A percentile compares a stretch with the other conserved stretches of the same genome.
phyloP scores from a whole-genome alignment of 2,797 vertebrate genomes.

The Melanotaenia boesemani region DNA sequence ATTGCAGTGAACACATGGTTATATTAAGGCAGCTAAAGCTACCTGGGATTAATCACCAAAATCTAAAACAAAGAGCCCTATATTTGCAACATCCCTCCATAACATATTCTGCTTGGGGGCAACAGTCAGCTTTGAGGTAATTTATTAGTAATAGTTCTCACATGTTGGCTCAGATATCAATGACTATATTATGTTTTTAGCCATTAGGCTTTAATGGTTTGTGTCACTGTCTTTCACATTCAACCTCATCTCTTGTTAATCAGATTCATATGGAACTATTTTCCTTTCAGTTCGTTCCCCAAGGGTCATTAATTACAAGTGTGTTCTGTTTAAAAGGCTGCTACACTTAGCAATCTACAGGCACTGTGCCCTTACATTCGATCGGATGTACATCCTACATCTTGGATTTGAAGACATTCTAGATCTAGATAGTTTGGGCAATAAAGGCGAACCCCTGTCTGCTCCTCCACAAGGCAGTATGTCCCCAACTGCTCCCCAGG shows the following conservation, averaged over 20 bases:
- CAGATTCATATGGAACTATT: constrained; percentile 1
- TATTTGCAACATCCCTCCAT: not conserved
- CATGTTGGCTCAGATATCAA: constrained; percentile 8
- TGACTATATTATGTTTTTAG: not conserved
- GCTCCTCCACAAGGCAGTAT: too few relatives aligned
- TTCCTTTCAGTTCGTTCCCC: not conserved
- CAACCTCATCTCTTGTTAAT: not conserved
- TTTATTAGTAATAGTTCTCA: constrained; percentile 6
- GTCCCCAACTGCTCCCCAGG: too few relatives aligned
- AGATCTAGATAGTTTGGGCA: not conserved
- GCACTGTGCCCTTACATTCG: not conserved
- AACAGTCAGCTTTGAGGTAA: not conserved
- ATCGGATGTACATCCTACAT: not conserved
- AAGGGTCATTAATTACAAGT: too few relatives aligned
- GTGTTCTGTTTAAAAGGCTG: not conserved
- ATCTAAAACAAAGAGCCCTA: not conserved
- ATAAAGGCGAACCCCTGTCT: not conserved
- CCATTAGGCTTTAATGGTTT: not conserved
- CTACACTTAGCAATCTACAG: not conserved
- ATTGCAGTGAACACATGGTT: not conserved
- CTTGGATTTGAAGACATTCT: not conserved
- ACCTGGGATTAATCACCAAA: not conserved
- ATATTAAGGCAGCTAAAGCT: not conserved
- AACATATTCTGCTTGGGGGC: not conserved
- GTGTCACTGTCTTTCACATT: not conserved